Evolutionary conservation across 1,140 invertebrate genomes (phyloP).

Genomic region (Ceratina calcarata): DNA sequence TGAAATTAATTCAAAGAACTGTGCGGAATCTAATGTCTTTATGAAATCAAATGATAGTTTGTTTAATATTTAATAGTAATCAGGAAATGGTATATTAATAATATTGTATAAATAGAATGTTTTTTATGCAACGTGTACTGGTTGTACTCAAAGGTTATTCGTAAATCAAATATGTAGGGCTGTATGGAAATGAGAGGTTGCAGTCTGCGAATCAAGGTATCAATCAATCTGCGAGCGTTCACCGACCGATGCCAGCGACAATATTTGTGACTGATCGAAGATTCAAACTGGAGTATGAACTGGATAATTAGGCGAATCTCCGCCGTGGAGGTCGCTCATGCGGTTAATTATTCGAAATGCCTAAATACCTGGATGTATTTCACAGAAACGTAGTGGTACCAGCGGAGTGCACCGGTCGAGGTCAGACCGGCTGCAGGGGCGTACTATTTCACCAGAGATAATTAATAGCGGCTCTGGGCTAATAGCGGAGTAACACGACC

Average conservation of each 20-base stretch:
- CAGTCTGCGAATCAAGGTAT: too few species aligned
- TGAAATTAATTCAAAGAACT: too few species aligned
- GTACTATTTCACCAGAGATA: conserved; percentile 63
- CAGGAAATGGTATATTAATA: too few species aligned
- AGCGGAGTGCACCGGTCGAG: conserved; percentile 22
- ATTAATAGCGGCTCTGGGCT: conserved; percentile 67
- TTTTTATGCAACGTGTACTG: too few species aligned
- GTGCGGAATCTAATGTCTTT: too few species aligned
- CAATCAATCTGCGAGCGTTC: too few species aligned
- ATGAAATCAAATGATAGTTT: too few species aligned
- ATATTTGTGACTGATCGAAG: conserved; percentile 36
- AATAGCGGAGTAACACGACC: conserved; percentile 62
- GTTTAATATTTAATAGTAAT: too few species aligned
- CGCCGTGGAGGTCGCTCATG: conserved; percentile 15
- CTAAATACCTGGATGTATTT: conserved; percentile 68
- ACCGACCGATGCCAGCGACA: not conserved
- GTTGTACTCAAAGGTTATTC: too few species aligned
- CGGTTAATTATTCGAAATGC: conserved; percentile 67
- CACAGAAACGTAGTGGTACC: conserved; percentile 46
- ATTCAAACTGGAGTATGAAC: conserved; percentile 32
- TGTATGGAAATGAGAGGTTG: too few species aligned
- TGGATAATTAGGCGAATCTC: conserved; percentile 26
- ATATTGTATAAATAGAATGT: too few species aligned
- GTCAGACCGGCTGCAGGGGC: conserved; percentile 47
- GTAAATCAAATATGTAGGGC: too few species aligned